Percentiles rank a stretch among this genome's conserved stretches.
phyloP scores from a whole-genome alignment of 2,888 invertebrate species.

The Lithophane socia region DNA sequence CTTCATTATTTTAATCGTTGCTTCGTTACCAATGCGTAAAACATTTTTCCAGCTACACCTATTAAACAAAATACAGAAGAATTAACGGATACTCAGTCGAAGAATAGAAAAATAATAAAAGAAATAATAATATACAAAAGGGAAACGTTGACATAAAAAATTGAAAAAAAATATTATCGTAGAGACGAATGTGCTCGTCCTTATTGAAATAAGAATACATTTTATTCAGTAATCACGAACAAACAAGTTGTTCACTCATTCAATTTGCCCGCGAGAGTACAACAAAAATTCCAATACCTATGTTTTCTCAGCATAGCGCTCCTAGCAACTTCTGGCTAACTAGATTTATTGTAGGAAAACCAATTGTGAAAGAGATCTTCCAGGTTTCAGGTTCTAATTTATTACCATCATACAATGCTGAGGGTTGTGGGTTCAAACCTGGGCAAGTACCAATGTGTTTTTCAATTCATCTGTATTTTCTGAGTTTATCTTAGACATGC shows the following conservation, averaged over 20 bases:
- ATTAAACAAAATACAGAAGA: background rate
- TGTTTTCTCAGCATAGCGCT: background rate
- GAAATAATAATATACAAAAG: constrained; percentile 11
- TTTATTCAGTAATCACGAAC: constrained; percentile 20
- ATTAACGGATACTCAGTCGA: background rate
- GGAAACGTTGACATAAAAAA: background rate
- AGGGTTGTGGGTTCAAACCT: background rate
- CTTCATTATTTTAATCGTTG: background rate
- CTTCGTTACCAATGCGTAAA: background rate
- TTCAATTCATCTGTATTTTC: background rate
- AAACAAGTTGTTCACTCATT: constrained; percentile 10
- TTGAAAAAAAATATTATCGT: background rate
- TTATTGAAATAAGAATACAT: background rate
- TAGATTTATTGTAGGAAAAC: background rate
- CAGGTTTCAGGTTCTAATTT: background rate
- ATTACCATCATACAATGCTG: background rate
- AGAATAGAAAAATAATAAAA: constrained; percentile 6
- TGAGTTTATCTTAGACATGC: background rate
- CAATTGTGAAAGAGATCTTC: background rate
- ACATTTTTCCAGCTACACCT: background rate
- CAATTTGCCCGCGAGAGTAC: background rate
- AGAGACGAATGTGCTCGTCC: background rate
- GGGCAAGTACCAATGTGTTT: background rate
- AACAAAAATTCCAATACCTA: background rate
- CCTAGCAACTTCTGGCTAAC: too few species aligned